phyloP scores from a whole-genome alignment of 1,140 invertebrate species.

The Antheraea pernyi region DNA sequence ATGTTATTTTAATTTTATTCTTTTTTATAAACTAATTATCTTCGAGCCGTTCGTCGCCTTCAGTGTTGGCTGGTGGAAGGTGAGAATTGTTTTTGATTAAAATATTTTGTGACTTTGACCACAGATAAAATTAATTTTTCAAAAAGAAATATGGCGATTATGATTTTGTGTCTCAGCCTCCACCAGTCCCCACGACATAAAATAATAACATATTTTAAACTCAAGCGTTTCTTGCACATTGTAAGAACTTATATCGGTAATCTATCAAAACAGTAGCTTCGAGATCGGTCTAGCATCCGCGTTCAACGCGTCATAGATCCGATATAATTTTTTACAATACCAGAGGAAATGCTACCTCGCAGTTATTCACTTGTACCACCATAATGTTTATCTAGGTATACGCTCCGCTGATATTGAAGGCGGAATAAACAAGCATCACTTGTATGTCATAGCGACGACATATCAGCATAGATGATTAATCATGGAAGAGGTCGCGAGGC shows the following conservation, averaged over 20 bases:
- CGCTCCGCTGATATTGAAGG: neutral
- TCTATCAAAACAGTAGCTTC: too few species aligned
- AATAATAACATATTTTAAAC: too few species aligned
- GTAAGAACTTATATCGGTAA: too few species aligned
- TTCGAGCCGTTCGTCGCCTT: neutral
- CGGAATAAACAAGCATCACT: neutral
- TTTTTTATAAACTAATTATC: neutral
- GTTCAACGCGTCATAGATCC: too few species aligned
- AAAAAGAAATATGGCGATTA: too few species aligned
- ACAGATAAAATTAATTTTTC: too few species aligned
- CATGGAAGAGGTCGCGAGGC: neutral
- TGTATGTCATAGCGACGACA: neutral
- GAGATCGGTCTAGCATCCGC: too few species aligned
- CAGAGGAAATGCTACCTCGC: conserved; percentile 53
- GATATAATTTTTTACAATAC: neutral
- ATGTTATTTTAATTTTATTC: neutral
- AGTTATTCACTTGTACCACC: conserved; percentile 32
- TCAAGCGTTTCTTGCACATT: too few species aligned
- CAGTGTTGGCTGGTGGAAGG: neutral
- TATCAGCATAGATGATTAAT: neutral
- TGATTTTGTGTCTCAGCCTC: too few species aligned
- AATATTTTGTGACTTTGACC: too few species aligned
- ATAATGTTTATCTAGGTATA: neutral
- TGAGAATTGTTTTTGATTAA: neutral
- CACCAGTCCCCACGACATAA: too few species aligned